These are phyloP conservation scores for Paraescarpia echinospica DNA, from an alignment of 1,140 invertebrate species.

Conservation along the genomic window DNA sequence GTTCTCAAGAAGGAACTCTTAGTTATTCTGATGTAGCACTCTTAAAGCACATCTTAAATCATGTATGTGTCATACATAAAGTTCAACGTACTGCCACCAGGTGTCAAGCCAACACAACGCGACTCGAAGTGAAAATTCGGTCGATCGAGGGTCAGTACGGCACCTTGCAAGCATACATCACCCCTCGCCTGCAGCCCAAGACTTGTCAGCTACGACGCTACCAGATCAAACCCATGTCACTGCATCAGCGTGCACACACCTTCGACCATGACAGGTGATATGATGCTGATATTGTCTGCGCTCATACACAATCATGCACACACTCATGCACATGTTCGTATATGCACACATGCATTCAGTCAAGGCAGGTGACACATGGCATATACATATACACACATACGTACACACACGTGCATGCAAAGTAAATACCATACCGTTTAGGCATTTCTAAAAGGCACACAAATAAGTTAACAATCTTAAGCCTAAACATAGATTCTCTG, in stretches of 20 bases:
- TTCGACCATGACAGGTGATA: slow-evolving; percentile 64
- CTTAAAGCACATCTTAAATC: not conserved
- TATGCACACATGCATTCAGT: no score
- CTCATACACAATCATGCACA: no score
- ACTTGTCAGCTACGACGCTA: slow-evolving; percentile 71
- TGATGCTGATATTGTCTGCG: not conserved
- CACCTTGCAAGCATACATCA: slow-evolving; percentile 75
- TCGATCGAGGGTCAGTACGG: slow-evolving; percentile 81
- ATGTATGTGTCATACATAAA: not conserved
- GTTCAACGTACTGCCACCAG: slow-evolving; percentile 78
- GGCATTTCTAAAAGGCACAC: no score
- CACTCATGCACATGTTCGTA: no score
- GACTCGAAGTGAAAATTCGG: slow-evolving; percentile 74
- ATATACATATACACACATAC: no score
- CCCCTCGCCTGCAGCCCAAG: slow-evolving; percentile 77
- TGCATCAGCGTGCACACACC: slow-evolving; percentile 71
- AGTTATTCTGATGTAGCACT: no score
- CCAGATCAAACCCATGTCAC: slow-evolving; percentile 73
- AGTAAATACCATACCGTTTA: no score
- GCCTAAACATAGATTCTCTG: no score
- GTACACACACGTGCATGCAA: no score
- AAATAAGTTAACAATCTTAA: no score
- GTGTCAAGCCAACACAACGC: slow-evolving; percentile 82
- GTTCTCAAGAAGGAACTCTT: no score
- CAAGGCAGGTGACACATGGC: no score